Base-by-base conservation (phyloP, 2,113 vertebrate species). In the Lepus europaeus region DNA sequence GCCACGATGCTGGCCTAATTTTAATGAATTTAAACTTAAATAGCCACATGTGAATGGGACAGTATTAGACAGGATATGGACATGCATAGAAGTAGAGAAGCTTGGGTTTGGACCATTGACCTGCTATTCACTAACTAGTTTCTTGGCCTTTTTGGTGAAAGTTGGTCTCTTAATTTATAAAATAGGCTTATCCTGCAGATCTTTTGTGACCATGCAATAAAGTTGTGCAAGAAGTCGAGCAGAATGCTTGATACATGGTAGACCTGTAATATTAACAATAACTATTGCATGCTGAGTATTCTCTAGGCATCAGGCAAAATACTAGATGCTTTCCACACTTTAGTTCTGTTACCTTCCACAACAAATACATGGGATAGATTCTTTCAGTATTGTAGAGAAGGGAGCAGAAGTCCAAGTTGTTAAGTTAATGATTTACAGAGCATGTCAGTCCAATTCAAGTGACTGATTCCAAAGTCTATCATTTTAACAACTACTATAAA, bases 11-110 rank as follows among this genome's bases (percentile, higher is more conserved):
- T 3, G 36, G 36, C 36, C 36, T 36, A 66, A 70, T 63, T 87
- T 85, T 51, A 73, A 69, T n/a, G 79, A 53, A 87, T 31, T 92
- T 59, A 72, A 27, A 36, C 72, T 79, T 78, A 92, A 70, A 51
- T 70, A 76, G 69, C 17, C 61, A 23, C 20, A 39, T 51, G 12
- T 64, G 61, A 72, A 19, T 33, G 19, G 51, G 86, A 61, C 16
- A n/a, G 0, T 56, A 31, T 63, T 53, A 53, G 45, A 72, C 0
- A 49, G 19, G 7, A 25, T 23, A 25, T 11, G 0, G 14, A 72
- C 19, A 31, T 22, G 6, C n/a, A 20, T 72, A 68, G 13, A 93
- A n/a, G 25, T 2, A 77, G 23, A 78, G 14, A 68, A 20, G 1
- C 19, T 23, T 77, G 59, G 5, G 49, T 63, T 74, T 83, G 13